phyloP scores from a whole-genome alignment of 2,113 vertebrate genomes.

The Hyla sarda region DNA sequence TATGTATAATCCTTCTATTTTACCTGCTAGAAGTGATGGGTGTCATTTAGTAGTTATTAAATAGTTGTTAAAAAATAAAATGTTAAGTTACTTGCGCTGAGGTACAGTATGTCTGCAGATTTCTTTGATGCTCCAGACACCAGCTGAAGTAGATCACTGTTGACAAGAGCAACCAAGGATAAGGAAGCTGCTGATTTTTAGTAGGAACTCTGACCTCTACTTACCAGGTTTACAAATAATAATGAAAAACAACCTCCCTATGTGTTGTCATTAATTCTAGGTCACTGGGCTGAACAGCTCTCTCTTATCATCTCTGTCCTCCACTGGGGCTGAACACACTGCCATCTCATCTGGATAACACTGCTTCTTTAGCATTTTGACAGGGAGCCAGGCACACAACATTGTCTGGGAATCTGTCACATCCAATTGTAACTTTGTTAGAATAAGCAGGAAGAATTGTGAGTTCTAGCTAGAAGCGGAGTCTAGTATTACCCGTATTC shows the following conservation, averaged over 20 bases:
- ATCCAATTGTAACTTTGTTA: neutral
- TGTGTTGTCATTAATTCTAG: slow-evolving; percentile 43
- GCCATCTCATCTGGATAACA: slow-evolving; percentile 32
- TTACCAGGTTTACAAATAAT: slow-evolving; percentile 42
- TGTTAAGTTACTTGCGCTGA: neutral
- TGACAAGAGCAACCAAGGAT: slow-evolving; percentile 48
- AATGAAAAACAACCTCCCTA: slow-evolving; percentile 26
- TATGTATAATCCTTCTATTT: too few relatives aligned
- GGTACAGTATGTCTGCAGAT: neutral
- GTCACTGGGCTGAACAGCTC: slow-evolving; percentile 29
- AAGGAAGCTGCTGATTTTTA: slow-evolving; percentile 35
- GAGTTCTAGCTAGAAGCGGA: neutral
- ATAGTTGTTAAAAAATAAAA: neutral
- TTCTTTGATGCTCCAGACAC: slow-evolving; percentile 13
- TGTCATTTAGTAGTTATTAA: neutral
- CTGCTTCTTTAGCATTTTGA: slow-evolving; percentile 8
- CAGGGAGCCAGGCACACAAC: slow-evolving; percentile 1
- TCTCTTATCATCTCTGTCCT: slow-evolving; percentile 25
- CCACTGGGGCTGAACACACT: slow-evolving; percentile 15
- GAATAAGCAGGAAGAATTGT: neutral
- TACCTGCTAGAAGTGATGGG: neutral
- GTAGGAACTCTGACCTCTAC: slow-evolving; percentile 38
- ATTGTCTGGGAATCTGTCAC: slow-evolving; percentile 10
- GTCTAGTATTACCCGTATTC: neutral
- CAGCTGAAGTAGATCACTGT: slow-evolving; percentile 22